Evolutionary conservation across 92 coral and sea anemone genomes (phyloP).

Genomic region (Pocillopora grandis): DNA sequence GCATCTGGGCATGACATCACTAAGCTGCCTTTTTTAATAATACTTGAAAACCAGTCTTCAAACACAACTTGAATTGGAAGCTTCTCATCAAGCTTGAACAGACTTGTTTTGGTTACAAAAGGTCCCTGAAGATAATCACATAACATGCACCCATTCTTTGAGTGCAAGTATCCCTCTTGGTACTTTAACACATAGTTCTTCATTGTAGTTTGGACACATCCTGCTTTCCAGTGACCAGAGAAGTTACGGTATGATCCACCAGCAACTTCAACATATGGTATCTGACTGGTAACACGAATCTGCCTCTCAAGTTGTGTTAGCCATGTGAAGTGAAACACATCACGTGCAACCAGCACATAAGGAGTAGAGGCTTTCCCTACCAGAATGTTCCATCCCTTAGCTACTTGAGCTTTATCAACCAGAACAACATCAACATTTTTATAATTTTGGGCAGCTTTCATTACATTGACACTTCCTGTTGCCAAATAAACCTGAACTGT

Average conservation of each 20-base stretch:
- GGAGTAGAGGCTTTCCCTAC: slow-evolving; percentile 36
- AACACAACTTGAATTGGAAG: slow-evolving; percentile 28
- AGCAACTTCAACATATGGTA: slow-evolving; percentile 57
- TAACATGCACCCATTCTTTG: slow-evolving; percentile 8
- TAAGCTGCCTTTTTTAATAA: neutral
- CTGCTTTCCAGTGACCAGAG: slow-evolving; percentile 65
- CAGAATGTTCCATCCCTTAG: slow-evolving; percentile 50
- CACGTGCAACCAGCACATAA: slow-evolving; percentile 1
- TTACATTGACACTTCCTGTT: slow-evolving; percentile 1
- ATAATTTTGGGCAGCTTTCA: slow-evolving; percentile 5
- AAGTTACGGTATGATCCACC: slow-evolving; percentile 58
- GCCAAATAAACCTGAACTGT: slow-evolving; percentile 42
- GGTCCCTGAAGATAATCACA: slow-evolving; percentile 56
- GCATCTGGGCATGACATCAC: slow-evolving; percentile 65
- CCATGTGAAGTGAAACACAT: slow-evolving; percentile 22
- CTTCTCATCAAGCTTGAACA: slow-evolving; percentile 43
- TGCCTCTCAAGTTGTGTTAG: slow-evolving; percentile 17
- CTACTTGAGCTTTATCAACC: neutral
- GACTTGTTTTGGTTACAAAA: slow-evolving; percentile 46
- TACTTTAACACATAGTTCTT: slow-evolving; percentile 50
- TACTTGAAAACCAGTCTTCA: slow-evolving; percentile 13
- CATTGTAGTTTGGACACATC: slow-evolving; percentile 53
- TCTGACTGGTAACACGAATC: slow-evolving; percentile 57
- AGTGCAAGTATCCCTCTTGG: slow-evolving; percentile 60
- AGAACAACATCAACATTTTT: slow-evolving; percentile 26